phyloP scores from a whole-genome alignment of 2,113 vertebrate species.

The Pluvianellus socialis region DNA sequence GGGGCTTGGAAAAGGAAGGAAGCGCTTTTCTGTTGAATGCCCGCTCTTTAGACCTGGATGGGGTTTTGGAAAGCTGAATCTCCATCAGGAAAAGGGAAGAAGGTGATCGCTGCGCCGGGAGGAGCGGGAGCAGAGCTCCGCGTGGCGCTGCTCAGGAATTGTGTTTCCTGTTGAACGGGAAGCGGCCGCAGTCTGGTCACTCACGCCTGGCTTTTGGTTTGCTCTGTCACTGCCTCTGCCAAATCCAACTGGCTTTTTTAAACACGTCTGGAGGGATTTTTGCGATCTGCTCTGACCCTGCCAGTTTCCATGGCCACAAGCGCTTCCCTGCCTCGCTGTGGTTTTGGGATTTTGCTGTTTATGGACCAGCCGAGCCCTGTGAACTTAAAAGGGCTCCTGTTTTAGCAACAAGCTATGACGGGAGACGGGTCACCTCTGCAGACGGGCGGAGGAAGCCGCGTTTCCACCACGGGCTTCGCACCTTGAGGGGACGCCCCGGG shows the following conservation, averaged over 20 bases:
- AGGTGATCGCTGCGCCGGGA: not conserved
- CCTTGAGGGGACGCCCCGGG: accelerated
- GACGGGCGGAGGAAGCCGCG: not conserved
- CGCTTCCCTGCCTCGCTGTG: not conserved
- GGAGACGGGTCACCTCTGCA: not conserved
- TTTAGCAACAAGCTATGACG: not conserved
- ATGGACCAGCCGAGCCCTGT: not conserved
- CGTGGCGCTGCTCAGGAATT: not conserved
- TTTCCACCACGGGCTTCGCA: accelerated
- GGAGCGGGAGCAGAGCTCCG: not conserved
- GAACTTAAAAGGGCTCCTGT: not conserved
- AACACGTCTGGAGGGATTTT: not conserved
- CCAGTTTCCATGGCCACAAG: not conserved
- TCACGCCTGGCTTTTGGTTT: not conserved
- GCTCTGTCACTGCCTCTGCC: not conserved
- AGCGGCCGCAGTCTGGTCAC: not conserved
- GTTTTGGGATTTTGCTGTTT: not conserved
- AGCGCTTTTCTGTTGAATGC: accelerated
- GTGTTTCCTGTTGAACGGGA: not conserved
- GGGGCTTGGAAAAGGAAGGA: not conserved
- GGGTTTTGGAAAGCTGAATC: not conserved
- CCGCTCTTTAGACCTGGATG: not conserved
- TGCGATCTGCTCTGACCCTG: not conserved
- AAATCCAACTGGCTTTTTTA: not conserved
- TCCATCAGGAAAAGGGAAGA: not conserved